A percentile compares a stretch with the other conserved stretches of the same genome.
Evolutionary conservation across 2,797 vertebrate genomes (phyloP).

Genomic region (Coilia nasus): DNA sequence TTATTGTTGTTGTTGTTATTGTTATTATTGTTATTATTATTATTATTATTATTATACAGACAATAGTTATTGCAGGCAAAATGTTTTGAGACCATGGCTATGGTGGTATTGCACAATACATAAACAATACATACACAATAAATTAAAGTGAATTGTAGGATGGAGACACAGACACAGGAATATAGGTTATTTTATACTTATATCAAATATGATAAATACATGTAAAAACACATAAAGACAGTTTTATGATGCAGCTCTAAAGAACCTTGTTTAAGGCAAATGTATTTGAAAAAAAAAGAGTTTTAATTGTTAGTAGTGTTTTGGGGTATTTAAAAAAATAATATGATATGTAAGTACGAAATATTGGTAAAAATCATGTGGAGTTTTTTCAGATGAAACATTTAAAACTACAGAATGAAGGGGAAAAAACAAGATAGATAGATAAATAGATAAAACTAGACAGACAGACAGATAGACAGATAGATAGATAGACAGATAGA

Average conservation of each 20-base stretch:
- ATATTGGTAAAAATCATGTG: neutral
- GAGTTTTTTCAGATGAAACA: neutral
- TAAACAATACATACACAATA: too few species aligned
- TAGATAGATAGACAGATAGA: too few species aligned
- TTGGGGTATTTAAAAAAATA: neutral
- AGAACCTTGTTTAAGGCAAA: too few species aligned
- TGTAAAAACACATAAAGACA: neutral
- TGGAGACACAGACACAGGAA: neutral
- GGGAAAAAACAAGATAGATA: neutral
- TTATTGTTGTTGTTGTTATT: too few species aligned
- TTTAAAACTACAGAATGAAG: neutral
- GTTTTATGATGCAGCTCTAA: too few species aligned
- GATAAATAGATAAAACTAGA: too few species aligned
- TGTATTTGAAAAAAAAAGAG: neutral
- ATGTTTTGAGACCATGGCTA: too few species aligned
- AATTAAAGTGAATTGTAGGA: neutral
- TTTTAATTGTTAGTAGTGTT: neutral
- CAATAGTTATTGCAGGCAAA: too few species aligned
- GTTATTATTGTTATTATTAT: too few species aligned
- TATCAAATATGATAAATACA: neutral
- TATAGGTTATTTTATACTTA: neutral
- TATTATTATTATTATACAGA: too few species aligned
- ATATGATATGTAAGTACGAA: neutral
- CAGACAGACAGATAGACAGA: too few species aligned
- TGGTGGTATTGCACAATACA: too few species aligned